These are phyloP conservation scores for Psylliodes chrysocephalus DNA, from an alignment of 2,888 invertebrate genomes.

Conservation along the genomic window DNA sequence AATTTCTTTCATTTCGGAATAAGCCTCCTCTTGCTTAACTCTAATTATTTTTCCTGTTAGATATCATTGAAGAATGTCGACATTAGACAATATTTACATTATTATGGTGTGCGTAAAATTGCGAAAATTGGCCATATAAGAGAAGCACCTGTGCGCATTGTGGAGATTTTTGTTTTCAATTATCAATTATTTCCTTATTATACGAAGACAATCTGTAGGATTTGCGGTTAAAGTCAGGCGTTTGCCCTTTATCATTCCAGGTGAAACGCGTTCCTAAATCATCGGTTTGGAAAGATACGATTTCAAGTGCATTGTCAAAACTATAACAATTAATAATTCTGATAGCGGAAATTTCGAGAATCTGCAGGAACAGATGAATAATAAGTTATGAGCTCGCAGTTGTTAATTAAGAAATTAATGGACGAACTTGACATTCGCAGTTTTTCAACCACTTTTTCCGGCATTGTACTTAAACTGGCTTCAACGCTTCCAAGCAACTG, in stretches of 20 bases:
- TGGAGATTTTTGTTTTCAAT: no score
- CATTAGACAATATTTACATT: no score
- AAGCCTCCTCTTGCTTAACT: no score
- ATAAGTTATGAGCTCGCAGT: conserved; percentile 63
- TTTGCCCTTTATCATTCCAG: conserved; percentile 22
- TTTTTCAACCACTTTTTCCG: conserved; percentile 20
- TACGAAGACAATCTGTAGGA: background rate
- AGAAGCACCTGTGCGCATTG: no score
- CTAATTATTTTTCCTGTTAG: no score
- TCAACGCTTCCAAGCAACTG: conserved; percentile 3
- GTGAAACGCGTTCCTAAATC: conserved; percentile 30
- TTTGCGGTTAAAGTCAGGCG: background rate
- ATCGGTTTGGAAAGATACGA: conserved; percentile 43
- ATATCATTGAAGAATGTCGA: no score
- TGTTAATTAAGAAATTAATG: conserved; percentile 64
- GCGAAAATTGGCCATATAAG: no score
- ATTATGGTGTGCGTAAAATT: no score
- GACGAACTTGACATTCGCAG: conserved; percentile 56
- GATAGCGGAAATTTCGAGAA: conserved; percentile 52
- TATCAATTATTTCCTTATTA: no score
- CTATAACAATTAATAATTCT: conserved; percentile 61
- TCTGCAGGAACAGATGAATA: conserved; percentile 60
- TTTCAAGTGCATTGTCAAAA: conserved; percentile 60
- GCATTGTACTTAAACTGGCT: conserved; percentile 15
- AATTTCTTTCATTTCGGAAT: no score